Evolutionary conservation across 2,888 invertebrate genomes (phyloP).

Genomic region (Lobophora halterata): DNA sequence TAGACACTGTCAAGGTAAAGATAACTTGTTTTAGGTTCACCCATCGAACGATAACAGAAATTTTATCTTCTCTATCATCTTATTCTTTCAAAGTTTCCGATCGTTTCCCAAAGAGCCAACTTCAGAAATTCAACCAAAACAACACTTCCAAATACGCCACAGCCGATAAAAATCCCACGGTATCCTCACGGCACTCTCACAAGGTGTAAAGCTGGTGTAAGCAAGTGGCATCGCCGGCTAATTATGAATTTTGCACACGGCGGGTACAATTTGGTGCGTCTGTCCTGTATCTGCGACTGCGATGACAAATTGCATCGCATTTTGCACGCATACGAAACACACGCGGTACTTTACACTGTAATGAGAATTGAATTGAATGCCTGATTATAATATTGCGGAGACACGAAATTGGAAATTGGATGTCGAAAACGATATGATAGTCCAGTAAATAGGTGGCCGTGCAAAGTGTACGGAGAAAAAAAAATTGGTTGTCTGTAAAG

Average conservation of each 20-base stretch:
- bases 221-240: conserved; percentile 32
- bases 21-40: no score
- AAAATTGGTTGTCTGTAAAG: no score
- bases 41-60: no score
- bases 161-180: conserved; percentile 19
- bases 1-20: no score
- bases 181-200: conserved; percentile 12
- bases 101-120: no score
- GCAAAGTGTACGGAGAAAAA: no score
- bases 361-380: conserved; percentile 31
- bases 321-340: conserved; percentile 43
- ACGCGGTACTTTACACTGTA: conserved; percentile 30
- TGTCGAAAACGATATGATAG: no score
- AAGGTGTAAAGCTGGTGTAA: conserved; percentile 22
- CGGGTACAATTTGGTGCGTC: conserved; percentile 16
- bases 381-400: conserved; percentile 17
- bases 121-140: no score
- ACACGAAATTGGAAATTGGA: conserved; percentile 15
- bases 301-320: conserved; percentile 56
- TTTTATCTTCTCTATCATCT: no score
- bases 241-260: conserved; percentile 58
- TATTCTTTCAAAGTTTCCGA: no score
- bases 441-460: no score
- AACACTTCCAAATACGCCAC: conserved; percentile 1
- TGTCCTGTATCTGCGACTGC: conserved; percentile 39